Base-by-base conservation (phyloP, 2,888 invertebrate genomes). In the Melanostoma scalare region DNA sequence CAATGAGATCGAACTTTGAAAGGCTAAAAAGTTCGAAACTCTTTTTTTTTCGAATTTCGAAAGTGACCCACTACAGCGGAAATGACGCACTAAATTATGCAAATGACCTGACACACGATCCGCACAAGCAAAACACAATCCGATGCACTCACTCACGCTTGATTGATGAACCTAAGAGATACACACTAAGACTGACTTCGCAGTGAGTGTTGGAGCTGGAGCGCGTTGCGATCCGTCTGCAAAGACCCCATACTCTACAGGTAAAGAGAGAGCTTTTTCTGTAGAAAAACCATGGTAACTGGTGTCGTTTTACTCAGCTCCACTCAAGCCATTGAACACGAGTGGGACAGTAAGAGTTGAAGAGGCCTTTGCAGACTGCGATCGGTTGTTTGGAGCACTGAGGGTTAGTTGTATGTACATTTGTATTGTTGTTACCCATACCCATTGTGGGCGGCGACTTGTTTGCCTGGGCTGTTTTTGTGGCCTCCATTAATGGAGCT, bases 131-230 rank as follows among this genome's bases (percentile, higher is more conserved):
- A 61, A 67, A 72, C 67, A 55, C n/a, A 40, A 55, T 53, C 75
- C 84, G 79, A 78, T 84, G 74, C 84, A 84, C 84, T 84, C 79
- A 75, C 84, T 84, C 74, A 84, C 84, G 84, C 84, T 84, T 84
- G 71, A 84, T 84, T 84, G 84, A 84, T 71, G 69, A 84, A 84
- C 78, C 78, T 71, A 71, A 79, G 79, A 84, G 84, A 84, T 75
- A 79, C 79, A 79, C 84, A 75, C 65, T 79, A 71, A 84, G 79
- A 82, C 84, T 84, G 79, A 84, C 68, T 73, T 77, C 3, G 63
- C 4, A 38, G 20, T 84, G 84, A 84, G 84, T 61, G 52, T 50
- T 69, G 35, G 67, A 20, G 20, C 20, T 63, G 63, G 63, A 84
- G 84, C 67, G 69, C 67, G 40, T 10, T 53, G 35, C 65, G 75